Conservation (phyloP, 1,140 invertebrate species). For the Bombus cullumanus region DNA sequence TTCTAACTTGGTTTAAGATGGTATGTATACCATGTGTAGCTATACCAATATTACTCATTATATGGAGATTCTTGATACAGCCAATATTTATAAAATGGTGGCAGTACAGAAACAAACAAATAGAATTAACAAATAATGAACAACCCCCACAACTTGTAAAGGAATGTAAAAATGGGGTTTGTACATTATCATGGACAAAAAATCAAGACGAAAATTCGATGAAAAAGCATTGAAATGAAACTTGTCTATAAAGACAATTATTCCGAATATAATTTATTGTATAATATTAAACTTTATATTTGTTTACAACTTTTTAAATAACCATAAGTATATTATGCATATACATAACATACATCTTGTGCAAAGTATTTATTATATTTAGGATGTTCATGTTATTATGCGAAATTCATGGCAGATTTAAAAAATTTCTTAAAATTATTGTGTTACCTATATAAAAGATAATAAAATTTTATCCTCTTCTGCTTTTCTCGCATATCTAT, state of each 20-base stretch:
- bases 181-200: conserved; percentile 76
- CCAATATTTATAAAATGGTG: conserved; percentile 75
- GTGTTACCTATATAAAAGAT: not conserved
- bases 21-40: conserved; percentile 78
- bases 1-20: conserved; percentile 65
- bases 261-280: conserved; percentile 31
- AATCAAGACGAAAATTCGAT: conserved; percentile 50
- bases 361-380: not conserved
- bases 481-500: not conserved
- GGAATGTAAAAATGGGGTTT: conserved; percentile 78
- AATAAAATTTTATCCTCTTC: not conserved
- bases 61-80: conserved; percentile 77
- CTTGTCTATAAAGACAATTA: conserved; percentile 9
- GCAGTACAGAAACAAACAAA: conserved; percentile 64
- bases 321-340: not conserved
- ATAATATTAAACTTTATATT: conserved; percentile 10
- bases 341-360: not conserved
- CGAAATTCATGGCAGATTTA: no score
- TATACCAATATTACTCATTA: conserved; percentile 75
- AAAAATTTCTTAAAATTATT: no score
- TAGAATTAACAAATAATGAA: conserved; percentile 54
- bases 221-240: conserved; percentile 31
- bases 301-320: not conserved
- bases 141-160: conserved; percentile 72
- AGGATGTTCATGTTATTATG: not conserved